phyloP scores from a whole-genome alignment of 2,797 vertebrate species.

The Oreortyx pictus region DNA sequence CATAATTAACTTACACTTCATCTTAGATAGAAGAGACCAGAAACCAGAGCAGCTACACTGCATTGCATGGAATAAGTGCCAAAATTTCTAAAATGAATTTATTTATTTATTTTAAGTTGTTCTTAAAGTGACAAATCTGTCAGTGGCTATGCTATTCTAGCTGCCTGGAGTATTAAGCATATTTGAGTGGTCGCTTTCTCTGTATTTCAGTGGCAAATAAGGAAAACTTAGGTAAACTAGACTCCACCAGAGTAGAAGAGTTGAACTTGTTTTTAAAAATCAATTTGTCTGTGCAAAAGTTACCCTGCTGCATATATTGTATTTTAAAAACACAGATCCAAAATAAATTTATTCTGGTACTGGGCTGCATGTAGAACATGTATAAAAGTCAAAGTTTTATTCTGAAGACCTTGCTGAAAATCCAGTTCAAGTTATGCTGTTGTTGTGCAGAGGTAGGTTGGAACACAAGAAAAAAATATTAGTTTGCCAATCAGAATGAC shows the following conservation, averaged over 20 bases:
- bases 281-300: background rate
- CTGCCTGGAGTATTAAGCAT: background rate
- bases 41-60: background rate
- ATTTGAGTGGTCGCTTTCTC: background rate
- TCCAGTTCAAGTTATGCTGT: fast-evolving
- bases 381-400: background rate
- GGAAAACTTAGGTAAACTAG: background rate
- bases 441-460: background rate
- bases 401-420: background rate
- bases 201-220: background rate
- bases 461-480: background rate
- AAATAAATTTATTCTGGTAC: background rate
- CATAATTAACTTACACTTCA: background rate
- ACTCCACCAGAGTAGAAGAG: background rate
- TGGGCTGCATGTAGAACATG: background rate
- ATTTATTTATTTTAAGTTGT: background rate
- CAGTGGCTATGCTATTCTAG: background rate
- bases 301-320: background rate
- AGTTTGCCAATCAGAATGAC: background rate
- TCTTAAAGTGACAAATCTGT: background rate
- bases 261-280: background rate
- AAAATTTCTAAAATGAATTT: background rate
- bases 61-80: background rate
- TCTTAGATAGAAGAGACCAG: background rate
- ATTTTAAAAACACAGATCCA: background rate